Evolutionary conservation across 1,140 invertebrate species (phyloP), one percentile per base, ranked within the genome.

Genomic region (Trypoxylus dichotomus): DNA sequence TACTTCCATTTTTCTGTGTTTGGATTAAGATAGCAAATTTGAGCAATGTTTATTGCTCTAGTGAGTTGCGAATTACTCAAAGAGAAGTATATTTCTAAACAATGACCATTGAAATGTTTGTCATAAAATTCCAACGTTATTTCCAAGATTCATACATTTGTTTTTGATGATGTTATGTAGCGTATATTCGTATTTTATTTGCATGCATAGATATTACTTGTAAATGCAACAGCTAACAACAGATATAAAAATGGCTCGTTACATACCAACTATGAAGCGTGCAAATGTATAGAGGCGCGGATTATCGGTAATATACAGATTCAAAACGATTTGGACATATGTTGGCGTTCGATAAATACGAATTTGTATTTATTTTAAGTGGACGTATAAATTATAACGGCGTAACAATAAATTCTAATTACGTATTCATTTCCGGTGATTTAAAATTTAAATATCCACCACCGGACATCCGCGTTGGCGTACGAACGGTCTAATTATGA

Each of bases 361-460:
- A 24, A 27, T 68, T 68, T 68, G 60, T 11, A 68, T 68, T 68
- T 68, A 27, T 68, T 68, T 68, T 68, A 68, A 68, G 60, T 68
- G 60, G 8, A 13, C 19, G 21, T 68, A 68, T 68, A 68, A 68
- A 68, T 68, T 68, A 29, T 29, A 29, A 27, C 8, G 24, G 24
- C 24, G 5, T 24, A 24, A 68, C 60, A 68, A 68, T 29, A 68
- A 68, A 68, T 68, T 68, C 60, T 68, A 68, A 68, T 68, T 68
- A 68, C 60, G 60, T 29, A 68, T 68, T 24, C 60, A 68, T 68
- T 68, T 68, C 60, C 60, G 60, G 13, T 68, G 27, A 68, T 68
- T 68, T 68, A 68, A 68, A 68, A 68, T 68, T 68, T 68, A 68
- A 68, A 68, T 68, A 24, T 29, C 60, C 60, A 37, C 32, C 32